Conservation (phyloP, 2,113 vertebrate genomes). For the Egretta garzetta region DNA sequence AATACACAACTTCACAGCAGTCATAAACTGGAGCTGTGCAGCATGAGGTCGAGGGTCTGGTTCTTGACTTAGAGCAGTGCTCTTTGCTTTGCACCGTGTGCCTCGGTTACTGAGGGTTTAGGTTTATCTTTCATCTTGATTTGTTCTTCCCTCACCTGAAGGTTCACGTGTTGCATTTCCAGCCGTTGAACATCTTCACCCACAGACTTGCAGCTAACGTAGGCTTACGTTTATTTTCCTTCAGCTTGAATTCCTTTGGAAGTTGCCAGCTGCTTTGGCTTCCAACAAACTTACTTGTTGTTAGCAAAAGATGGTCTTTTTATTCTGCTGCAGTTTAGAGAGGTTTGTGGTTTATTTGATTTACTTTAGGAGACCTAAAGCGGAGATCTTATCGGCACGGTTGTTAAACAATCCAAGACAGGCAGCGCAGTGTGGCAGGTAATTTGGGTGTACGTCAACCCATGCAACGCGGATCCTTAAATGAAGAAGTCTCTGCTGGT, state of each 20-base stretch:
- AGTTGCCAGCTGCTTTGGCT: background rate
- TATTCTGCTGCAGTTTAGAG: background rate
- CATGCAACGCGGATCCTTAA: background rate
- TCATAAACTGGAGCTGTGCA: background rate
- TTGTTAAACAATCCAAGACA: background rate
- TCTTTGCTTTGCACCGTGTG: background rate
- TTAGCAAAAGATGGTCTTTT: background rate
- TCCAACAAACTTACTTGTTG: background rate
- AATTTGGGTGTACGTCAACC: background rate
- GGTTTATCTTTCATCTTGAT: background rate
- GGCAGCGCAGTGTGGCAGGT: background rate
- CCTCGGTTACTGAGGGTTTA: background rate
- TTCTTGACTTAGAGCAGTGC: background rate
- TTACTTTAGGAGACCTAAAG: background rate
- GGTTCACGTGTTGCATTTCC: background rate
- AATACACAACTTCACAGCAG: background rate
- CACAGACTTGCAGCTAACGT: background rate
- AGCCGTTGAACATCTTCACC: background rate
- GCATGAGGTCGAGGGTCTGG: background rate
- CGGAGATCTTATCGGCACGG: background rate
- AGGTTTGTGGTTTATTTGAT: conserved; percentile 9
- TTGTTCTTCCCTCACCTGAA: background rate
- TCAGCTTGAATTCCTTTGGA: background rate
- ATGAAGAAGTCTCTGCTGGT: background rate
- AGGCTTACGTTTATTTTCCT: background rate